phyloP scores from a whole-genome alignment of 2,797 vertebrate genomes.

The Heteromormyrus szaboi region DNA sequence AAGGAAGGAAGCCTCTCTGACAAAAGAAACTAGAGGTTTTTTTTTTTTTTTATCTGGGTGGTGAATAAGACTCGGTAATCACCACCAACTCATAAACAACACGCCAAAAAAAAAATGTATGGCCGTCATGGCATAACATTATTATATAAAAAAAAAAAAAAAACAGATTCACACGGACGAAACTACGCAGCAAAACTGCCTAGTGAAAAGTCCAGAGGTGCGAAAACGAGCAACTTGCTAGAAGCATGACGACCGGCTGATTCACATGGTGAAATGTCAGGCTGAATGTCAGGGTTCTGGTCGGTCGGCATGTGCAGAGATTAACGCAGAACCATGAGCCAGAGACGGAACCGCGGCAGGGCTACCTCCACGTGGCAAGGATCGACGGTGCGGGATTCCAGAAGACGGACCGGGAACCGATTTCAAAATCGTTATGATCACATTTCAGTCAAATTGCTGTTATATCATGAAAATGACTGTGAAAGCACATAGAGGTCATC shows the following conservation, averaged over 20 bases:
- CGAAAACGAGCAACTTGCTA: constrained; percentile 5
- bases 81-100: not conserved
- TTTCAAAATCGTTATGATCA: not conserved
- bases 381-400: not conserved
- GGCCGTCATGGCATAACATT: not conserved
- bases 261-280: constrained; percentile 49
- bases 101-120: not conserved
- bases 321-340: not conserved
- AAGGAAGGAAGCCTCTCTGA: not conserved
- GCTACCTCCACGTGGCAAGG: not conserved
- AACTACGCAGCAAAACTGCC: not conserved
- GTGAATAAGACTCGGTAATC: not conserved
- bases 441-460: not conserved
- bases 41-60: not conserved
- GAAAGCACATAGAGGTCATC: not conserved
- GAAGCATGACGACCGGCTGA: constrained; percentile 39
- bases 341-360: not conserved
- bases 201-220: constrained; percentile 4
- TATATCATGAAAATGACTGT: not conserved
- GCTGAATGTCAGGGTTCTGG: constrained; percentile 28
- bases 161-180: not conserved
- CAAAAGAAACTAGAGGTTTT: not conserved
- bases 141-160: constrained; percentile 8
- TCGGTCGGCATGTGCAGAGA: constrained; percentile 17
- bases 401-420: not conserved